Evolutionary conservation across 2,888 invertebrate genomes (phyloP).

Genomic region (Craniophora ligustri): DNA sequence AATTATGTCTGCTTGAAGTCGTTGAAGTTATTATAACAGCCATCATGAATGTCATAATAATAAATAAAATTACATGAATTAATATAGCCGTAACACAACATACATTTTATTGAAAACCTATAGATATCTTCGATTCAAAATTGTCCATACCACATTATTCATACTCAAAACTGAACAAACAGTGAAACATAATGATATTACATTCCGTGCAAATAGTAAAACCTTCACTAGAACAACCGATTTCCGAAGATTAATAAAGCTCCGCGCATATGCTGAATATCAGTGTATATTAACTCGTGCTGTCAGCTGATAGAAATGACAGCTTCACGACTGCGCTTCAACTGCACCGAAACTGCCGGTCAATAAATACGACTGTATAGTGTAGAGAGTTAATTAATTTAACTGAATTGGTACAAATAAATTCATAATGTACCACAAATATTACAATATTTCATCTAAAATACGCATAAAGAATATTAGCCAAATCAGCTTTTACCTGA

Average conservation of each 20-base stretch:
- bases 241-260: background rate
- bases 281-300: background rate
- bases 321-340: conserved; percentile 4
- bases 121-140: background rate
- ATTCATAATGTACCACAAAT: no score
- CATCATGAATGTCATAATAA: no score
- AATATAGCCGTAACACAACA: no score
- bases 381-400: no score
- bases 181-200: background rate
- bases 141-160: background rate
- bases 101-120: background rate
- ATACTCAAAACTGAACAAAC: background rate
- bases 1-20: no score
- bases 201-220: background rate
- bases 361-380: background rate
- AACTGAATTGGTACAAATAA: no score
- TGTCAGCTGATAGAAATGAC: background rate
- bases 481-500: no score
- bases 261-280: background rate
- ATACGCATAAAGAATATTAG: no score
- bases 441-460: no score
- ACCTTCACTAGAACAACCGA: background rate
- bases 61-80: no score
- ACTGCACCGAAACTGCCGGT: background rate
- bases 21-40: no score